These are phyloP conservation scores for Heteromyza rotundicornis DNA, from an alignment of 2,888 invertebrate genomes.

Conservation along the genomic window DNA sequence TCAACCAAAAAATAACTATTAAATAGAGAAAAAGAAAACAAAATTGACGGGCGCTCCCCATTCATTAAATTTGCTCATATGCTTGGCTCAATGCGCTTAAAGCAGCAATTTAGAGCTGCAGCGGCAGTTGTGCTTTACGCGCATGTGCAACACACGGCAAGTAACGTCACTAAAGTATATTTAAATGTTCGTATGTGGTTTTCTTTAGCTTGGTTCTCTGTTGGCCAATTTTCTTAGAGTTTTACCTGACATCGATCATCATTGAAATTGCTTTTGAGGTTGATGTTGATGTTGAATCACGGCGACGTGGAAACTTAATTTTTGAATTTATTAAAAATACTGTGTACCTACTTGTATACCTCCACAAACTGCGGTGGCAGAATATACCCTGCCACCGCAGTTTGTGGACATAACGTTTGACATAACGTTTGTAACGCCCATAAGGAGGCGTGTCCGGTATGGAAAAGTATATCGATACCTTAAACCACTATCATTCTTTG, in stretches of 20 bases:
- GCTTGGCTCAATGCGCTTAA: constrained; percentile 25
- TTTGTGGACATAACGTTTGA: too few relatives aligned
- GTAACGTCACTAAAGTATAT: neutral
- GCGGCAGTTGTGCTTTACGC: neutral
- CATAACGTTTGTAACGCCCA: too few relatives aligned
- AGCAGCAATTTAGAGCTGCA: neutral
- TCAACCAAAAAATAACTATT: neutral
- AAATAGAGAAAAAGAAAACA: neutral
- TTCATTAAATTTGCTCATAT: constrained; percentile 40
- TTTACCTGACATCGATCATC: neutral
- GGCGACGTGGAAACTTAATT: too few relatives aligned
- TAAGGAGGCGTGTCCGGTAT: too few relatives aligned
- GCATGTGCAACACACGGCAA: neutral
- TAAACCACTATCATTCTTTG: too few relatives aligned
- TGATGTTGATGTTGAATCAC: too few relatives aligned
- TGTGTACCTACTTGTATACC: too few relatives aligned
- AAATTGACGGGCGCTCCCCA: constrained; percentile 40
- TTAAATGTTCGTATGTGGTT: neutral
- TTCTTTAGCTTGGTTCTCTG: neutral
- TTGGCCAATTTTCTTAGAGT: neutral
- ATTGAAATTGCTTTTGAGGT: neutral
- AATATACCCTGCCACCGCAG: too few relatives aligned
- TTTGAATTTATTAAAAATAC: too few relatives aligned
- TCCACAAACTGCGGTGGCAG: too few relatives aligned
- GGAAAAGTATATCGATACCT: too few relatives aligned